Base-by-base conservation (phyloP, 2,888 invertebrate genomes). In the Conops quadrifasciatus region DNA sequence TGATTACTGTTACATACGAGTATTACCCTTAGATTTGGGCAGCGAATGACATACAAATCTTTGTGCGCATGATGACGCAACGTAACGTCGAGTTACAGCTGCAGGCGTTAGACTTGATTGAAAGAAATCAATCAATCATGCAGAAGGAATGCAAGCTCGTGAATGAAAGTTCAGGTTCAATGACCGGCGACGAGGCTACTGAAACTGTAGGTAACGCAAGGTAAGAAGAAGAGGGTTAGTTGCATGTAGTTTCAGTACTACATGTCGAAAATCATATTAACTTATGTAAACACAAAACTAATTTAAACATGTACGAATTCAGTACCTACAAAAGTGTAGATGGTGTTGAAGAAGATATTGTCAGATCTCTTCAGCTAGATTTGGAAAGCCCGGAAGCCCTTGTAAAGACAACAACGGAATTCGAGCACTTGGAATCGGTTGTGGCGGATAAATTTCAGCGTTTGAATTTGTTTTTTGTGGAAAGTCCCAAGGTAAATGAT, bases 51-150 rank as follows among this genome's bases (percentile, higher is more conserved):
- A 94, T 92, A 79, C 91, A 92, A 75, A 93, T 96, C 85, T 97
- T 97, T 83, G 92, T 93, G 71, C 90, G 93, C 74, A 93, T 97
- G 92, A 97, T 97, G 97, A 93, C 92, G 9, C 94, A 95, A 82
- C 92, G 94, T 80, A 97, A 97, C 84, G 91, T 96, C 28, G 96
- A 96, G 81, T 87, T 97, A 47, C 97, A 97, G 83, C 86, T 97
- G 73, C 93, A 97, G 88, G 94, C 95, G 0, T 85, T 95, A 76
- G 94, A 94, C 84, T 87, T 95, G 78, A 92, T 95, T 68, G 94
- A 94, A 82, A 89, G 92, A 79, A 91, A 93, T 77, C 93, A 91
- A 89, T 64, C 90, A 90, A 80, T 92, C 90, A 1, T 89, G 21
- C 81, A 89, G 24, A 86, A 88, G 0, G 88, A 88, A 36, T 28